A percentile compares a stretch with the other conserved stretches of the same genome.
phyloP scores from a whole-genome alignment of 1,140 invertebrate genomes.

The Mycetomoellerius zeteki region DNA sequence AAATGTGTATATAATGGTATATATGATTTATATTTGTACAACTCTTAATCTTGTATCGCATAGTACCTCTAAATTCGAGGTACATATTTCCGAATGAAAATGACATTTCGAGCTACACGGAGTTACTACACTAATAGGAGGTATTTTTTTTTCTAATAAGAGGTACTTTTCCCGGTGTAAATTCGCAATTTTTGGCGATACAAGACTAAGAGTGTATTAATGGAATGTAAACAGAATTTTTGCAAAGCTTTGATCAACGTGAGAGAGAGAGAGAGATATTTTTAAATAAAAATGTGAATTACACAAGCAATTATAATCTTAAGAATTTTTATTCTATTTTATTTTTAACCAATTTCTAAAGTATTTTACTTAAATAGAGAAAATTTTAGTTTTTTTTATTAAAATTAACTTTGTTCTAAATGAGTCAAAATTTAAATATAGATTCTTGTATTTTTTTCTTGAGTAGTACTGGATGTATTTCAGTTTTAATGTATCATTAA shows the following conservation, averaged over 20 bases:
- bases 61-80: too few species aligned
- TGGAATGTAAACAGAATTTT: background rate
- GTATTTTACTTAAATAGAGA: background rate
- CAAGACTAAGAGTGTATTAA: too few species aligned
- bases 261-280: too few species aligned
- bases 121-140: too few species aligned
- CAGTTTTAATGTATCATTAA: slow-evolving; percentile 11
- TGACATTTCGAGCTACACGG: too few species aligned
- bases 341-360: background rate
- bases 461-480: background rate
- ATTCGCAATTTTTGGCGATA: too few species aligned
- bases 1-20: background rate
- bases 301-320: background rate
- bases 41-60: too few species aligned
- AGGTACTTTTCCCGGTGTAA: too few species aligned
- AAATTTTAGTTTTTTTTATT: background rate
- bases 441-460: background rate
- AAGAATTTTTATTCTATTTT: background rate
- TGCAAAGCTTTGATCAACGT: background rate
- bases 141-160: too few species aligned
- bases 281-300: slow-evolving; percentile 8
- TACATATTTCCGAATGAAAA: too few species aligned
- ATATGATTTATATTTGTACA: background rate
- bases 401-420: background rate
- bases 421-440: slow-evolving; percentile 5